Percentiles rank a stretch among this genome's conserved stretches.
Conservation (phyloP, 1,140 invertebrate genomes). For the Drosophila ambigua region DNA sequence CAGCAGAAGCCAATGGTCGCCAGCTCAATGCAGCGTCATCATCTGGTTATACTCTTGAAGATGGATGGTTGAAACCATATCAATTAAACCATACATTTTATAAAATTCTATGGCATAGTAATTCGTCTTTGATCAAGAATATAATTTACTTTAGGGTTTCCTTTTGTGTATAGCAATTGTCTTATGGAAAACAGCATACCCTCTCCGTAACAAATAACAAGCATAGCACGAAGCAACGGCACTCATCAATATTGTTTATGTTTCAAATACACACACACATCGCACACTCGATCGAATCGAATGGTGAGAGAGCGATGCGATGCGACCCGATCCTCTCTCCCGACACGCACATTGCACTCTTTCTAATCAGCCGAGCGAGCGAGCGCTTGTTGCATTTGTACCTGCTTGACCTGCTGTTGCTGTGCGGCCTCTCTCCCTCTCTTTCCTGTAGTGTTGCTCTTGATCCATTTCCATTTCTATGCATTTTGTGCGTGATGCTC, state of each 20-base stretch:
- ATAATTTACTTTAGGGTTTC: too few relatives aligned
- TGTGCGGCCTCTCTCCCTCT: conserved; percentile 6
- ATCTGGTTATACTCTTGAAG: not conserved
- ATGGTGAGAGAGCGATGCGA: too few relatives aligned
- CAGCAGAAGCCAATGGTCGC: conserved; percentile 64
- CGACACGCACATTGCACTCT: conserved; percentile 67
- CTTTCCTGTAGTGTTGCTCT: conserved; percentile 49
- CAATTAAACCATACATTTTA: too few relatives aligned
- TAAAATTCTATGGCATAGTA: too few relatives aligned
- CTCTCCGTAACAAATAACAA: too few relatives aligned
- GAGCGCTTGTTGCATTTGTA: conserved; percentile 79
- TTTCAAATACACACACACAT: conserved; percentile 64
- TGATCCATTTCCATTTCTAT: conserved; percentile 80
- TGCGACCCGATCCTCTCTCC: conserved; percentile 3
- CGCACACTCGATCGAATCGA: conserved; percentile 6
- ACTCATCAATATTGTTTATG: conserved; percentile 79
- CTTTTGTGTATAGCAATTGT: too few relatives aligned
- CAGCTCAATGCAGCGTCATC: conserved; percentile 20
- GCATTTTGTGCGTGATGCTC: conserved; percentile 77
- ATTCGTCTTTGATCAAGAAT: too few relatives aligned
- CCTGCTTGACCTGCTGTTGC: conserved; percentile 70
- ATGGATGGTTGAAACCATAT: too few relatives aligned
- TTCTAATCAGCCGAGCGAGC: conserved; percentile 71
- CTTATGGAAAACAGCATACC: too few relatives aligned
- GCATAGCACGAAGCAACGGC: conserved; percentile 21